These are phyloP conservation scores for Celastrina argiolus DNA, from an alignment of 2,888 invertebrate genomes.

Conservation along the genomic window DNA sequence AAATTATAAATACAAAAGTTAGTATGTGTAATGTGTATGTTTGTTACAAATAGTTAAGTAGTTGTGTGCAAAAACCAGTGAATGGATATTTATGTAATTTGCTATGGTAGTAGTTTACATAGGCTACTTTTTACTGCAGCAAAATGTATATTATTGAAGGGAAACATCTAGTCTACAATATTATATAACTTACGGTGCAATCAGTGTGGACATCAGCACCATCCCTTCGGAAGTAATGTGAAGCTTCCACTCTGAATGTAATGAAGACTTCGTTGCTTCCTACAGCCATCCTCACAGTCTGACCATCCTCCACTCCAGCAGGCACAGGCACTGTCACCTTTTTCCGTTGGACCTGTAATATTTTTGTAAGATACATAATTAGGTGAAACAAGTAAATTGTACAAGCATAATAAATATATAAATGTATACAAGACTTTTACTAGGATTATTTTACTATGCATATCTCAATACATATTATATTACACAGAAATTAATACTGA, in stretches of 20 bases:
- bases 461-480: too few species aligned
- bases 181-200: conserved; percentile 68
- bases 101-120: too few species aligned
- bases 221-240: conserved; percentile 93
- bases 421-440: too few species aligned
- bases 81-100: too few species aligned
- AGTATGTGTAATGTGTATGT: too few species aligned
- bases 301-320: conserved; percentile 97
- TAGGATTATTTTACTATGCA: too few species aligned
- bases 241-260: conserved; percentile 94
- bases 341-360: conserved; percentile 85
- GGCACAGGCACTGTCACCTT: conserved; percentile 96
- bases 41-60: too few species aligned
- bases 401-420: conserved; percentile 7
- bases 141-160: too few species aligned
- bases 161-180: not conserved
- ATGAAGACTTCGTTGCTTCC: conserved; percentile 95
- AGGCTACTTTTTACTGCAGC: too few species aligned
- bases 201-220: conserved; percentile 98
- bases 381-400: not conserved
- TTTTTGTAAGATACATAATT: not conserved
- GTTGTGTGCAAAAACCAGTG: too few species aligned
- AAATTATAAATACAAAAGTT: too few species aligned
- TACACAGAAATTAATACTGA: too few species aligned
- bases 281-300: conserved; percentile 95